phyloP scores from a whole-genome alignment of 2,113 vertebrate species.

The Strix aluco region DNA sequence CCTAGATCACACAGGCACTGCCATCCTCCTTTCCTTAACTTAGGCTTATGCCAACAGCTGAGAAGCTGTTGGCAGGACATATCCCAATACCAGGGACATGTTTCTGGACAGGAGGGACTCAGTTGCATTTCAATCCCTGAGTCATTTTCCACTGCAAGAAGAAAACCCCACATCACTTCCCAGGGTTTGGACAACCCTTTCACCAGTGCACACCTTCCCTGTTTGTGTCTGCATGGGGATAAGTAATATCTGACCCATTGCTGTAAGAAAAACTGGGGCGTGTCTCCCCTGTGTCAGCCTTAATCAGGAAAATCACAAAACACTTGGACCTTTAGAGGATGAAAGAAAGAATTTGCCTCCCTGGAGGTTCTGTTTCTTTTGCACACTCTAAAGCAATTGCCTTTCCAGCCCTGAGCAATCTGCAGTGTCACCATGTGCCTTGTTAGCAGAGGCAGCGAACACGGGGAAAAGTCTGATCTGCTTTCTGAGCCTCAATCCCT shows the following conservation, averaged over 20 bases:
- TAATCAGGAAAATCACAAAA: neutral
- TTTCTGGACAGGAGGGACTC: neutral
- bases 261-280: neutral
- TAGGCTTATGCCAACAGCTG: accelerated
- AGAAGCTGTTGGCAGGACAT: neutral
- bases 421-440: neutral
- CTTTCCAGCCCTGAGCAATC: neutral
- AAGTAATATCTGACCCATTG: neutral
- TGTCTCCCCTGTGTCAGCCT: neutral
- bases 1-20: neutral
- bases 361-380: neutral
- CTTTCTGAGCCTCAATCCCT: neutral
- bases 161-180: neutral
- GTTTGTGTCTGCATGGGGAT: neutral
- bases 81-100: neutral
- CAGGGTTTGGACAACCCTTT: neutral
- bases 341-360: neutral
- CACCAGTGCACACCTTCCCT: neutral
- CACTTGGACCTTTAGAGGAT: neutral
- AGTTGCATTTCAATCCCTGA: neutral
- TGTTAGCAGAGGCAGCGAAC: neutral
- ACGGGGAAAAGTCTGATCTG: neutral
- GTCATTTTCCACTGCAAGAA: neutral
- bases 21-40: neutral
- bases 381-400: neutral